Evolutionary conservation across 2,797 vertebrate species (phyloP).

Genomic region (Melopsittacus undulatus): DNA sequence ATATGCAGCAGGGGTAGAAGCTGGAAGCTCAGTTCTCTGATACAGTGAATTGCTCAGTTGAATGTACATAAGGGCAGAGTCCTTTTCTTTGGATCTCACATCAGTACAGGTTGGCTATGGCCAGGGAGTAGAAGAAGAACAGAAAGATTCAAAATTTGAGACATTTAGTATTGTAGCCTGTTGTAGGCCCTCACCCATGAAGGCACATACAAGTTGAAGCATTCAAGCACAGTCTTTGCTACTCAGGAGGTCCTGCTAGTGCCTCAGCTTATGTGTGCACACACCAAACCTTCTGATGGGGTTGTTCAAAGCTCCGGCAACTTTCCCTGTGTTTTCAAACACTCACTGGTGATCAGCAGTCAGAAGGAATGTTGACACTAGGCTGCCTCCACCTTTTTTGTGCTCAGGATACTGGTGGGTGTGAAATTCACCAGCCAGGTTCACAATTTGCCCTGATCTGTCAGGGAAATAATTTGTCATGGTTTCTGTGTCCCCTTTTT

Average conservation of each 20-base stretch:
- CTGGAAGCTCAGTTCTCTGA: not conserved
- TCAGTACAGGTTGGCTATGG: not conserved
- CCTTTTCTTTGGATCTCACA: not conserved
- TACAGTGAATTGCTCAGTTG: not conserved
- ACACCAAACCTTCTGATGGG: not conserved
- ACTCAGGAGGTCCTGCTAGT: not conserved
- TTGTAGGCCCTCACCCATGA: not conserved
- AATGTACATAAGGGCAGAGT: rapidly evolving
- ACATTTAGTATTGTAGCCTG: not conserved
- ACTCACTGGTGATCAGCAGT: not conserved
- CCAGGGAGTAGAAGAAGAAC: not conserved
- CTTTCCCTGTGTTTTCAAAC: not conserved
- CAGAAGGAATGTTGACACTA: not conserved
- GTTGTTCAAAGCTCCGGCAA: not conserved
- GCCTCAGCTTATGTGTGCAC: not conserved
- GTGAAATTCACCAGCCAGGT: not conserved
- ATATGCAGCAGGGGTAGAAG: not conserved
- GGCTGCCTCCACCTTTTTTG: not conserved
- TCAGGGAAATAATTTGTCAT: not conserved
- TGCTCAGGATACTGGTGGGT: not conserved
- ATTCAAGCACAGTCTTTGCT: not conserved
- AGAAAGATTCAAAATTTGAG: not conserved
- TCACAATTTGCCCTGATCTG: not conserved
- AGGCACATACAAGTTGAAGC: not conserved
- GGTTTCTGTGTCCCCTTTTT: not conserved